Evolutionary conservation across 2,113 vertebrate species (phyloP).

Genomic region (Rhinogobius similis): DNA sequence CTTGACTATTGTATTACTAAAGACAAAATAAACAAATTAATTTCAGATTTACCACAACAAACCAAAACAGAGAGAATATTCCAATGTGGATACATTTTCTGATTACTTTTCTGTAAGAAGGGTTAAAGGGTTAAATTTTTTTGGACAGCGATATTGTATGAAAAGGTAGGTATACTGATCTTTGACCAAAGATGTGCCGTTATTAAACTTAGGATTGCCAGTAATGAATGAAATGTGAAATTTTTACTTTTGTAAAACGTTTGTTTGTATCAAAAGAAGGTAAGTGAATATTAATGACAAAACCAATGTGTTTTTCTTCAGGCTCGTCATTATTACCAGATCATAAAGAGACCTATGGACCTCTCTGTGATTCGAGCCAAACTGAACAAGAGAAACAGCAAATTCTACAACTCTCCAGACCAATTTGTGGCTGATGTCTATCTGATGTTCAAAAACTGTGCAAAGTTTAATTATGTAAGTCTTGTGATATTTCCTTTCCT

Average conservation of each 20-base stretch:
- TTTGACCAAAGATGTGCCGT: too few species aligned
- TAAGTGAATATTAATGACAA: neutral
- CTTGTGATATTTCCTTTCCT: neutral
- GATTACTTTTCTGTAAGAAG: neutral
- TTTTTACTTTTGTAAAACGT: neutral
- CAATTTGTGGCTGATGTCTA: conserved; percentile 91
- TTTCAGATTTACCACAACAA: neutral
- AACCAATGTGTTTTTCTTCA: conserved; percentile 45
- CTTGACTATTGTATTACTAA: too few species aligned
- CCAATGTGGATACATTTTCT: neutral
- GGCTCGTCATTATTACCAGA: conserved; percentile 98
- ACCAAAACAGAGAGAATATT: neutral
- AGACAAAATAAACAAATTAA: neutral
- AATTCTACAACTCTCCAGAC: conserved; percentile 83
- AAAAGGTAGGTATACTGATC: neutral
- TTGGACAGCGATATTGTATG: too few species aligned
- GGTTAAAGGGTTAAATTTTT: too few species aligned
- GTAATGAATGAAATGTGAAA: neutral
- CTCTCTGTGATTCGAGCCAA: conserved; percentile 89
- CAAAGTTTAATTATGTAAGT: conserved; percentile 98
- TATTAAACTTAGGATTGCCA: too few species aligned
- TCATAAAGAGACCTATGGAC: conserved; percentile 99
- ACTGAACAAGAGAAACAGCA: conserved; percentile 83
- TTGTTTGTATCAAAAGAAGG: neutral
- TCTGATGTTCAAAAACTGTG: conserved; percentile 98